A percentile compares a stretch with the other conserved stretches of the same genome.
Evolutionary conservation across 2,888 invertebrate species (phyloP).

Genomic region (Mantis religiosa): DNA sequence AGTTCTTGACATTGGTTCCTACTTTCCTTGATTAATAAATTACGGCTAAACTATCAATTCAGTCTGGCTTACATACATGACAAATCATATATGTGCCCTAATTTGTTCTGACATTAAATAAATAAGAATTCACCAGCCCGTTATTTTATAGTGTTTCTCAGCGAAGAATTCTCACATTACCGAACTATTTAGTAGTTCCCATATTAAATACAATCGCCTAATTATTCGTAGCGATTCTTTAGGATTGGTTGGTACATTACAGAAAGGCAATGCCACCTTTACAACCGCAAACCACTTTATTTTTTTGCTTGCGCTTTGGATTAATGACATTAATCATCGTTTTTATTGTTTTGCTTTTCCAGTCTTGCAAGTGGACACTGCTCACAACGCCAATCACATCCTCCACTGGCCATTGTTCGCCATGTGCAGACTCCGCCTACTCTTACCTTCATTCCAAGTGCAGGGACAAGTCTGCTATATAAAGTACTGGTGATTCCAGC

Average conservation of each 20-base stretch:
- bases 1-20: too few relatives aligned
- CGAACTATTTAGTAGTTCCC: neutral
- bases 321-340: constrained; percentile 6
- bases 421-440: neutral
- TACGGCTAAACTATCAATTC: too few relatives aligned
- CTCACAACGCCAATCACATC: constrained; percentile 10
- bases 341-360: neutral
- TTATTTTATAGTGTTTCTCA: too few relatives aligned
- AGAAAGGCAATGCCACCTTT: neutral
- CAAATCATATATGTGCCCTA: too few relatives aligned
- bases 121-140: too few relatives aligned
- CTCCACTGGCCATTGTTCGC: constrained; percentile 9
- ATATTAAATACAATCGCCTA: neutral
- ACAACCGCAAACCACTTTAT: neutral
- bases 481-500: constrained; percentile 3
- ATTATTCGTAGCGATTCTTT: neutral
- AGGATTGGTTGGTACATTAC: neutral
- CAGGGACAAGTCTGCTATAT: neutral
- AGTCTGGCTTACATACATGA: too few relatives aligned
- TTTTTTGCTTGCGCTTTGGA: neutral
- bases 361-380: neutral
- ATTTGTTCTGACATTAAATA: too few relatives aligned
- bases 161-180: neutral
- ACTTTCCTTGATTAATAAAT: too few relatives aligned
- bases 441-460: neutral